Base-by-base conservation (phyloP, 2,113 vertebrate genomes). In the Nothobranchius kuhntae region DNA sequence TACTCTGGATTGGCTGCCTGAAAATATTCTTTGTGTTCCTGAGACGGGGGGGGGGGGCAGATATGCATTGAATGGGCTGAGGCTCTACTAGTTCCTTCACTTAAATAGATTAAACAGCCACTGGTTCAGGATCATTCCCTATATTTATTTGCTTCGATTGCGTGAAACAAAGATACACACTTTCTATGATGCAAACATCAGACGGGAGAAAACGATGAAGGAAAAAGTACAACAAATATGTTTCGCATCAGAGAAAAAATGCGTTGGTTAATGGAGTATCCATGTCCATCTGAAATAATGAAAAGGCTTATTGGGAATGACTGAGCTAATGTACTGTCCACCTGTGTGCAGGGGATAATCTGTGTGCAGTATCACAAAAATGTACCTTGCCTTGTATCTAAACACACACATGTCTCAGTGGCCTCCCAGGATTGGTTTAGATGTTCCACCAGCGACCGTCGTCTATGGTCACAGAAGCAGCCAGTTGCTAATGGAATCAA, bases 1-100 rank as follows among this genome's bases (percentile, higher is more conserved):
- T 74, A 69, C 68, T 86, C 79, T 79, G 88, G 83, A 86, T 81
- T 89, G 87, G 83, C 83, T 86, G 86, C 85, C 90, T 90, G 89
- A 91, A 92, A 93, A 93, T 93, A 93, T 90, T 89, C 91, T 92
- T 93, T 90, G 89, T 91, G 86, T 91, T 91, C 88, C 80, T 85
- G 80, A 87, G 81, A 92, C 87, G 59, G 63, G 51, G 48, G 61
- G 66, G 60, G 51, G 68, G 50, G 70, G 74, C 53, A 64, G 74
- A 80, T 84, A 83, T 75, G 83, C 75, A 77, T 72, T 77, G 86
- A 78, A 83, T 79, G 77, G 85, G 83, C 84, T 70, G 78, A 55
- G 76, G 81, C 75, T 70, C 80, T 79, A 63, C 26, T 3, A 9
- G 75, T 74, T 75, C 60, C 60, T 73, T 65, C 73, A 68, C 75